These are phyloP conservation scores for Cordilura impudica DNA, from an alignment of 2,888 invertebrate species.

Conservation along the genomic window DNA sequence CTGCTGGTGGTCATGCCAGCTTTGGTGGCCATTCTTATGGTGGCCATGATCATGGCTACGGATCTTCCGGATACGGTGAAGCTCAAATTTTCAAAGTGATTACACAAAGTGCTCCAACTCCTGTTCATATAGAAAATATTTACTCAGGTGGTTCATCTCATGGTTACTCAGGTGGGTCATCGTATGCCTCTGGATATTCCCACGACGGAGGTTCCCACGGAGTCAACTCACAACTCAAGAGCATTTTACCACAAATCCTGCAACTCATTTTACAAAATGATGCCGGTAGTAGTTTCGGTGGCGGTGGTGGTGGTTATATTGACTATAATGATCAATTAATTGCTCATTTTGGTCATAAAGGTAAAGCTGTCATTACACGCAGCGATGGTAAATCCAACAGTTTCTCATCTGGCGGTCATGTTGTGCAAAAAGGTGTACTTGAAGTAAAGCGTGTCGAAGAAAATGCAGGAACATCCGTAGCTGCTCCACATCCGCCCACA, in stretches of 20 bases:
- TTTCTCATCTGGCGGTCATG: conserved; percentile 70
- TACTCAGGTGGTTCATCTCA: conserved; percentile 62
- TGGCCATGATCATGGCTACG: conserved; percentile 25
- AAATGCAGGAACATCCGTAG: conserved; percentile 18
- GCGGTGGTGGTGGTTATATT: conserved; percentile 41
- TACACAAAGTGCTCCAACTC: conserved; percentile 56
- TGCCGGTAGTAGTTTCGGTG: conserved; percentile 46
- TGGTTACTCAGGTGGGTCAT: conserved; percentile 62
- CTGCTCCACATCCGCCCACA: neutral
- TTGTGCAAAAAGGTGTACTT: conserved; percentile 70
- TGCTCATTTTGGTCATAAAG: conserved; percentile 67
- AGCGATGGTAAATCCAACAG: conserved; percentile 65
- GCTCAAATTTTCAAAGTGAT: conserved; percentile 69
- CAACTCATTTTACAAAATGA: conserved; percentile 70
- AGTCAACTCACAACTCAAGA: conserved; percentile 64
- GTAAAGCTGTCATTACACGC: conserved; percentile 67
- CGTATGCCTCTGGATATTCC: conserved; percentile 39
- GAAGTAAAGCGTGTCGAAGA: conserved; percentile 65
- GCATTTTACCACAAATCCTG: conserved; percentile 72
- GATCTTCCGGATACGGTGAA: conserved; percentile 33
- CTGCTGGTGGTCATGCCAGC: conserved; percentile 3
- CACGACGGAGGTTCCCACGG: conserved; percentile 51
- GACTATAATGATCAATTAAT: conserved; percentile 66
- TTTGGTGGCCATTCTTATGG: conserved; percentile 18
- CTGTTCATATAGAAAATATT: conserved; percentile 42